A percentile compares a stretch with the other conserved stretches of the same genome.
phyloP scores from a whole-genome alignment of 2,888 invertebrate species.

The Ornithoptera alexandrae region DNA sequence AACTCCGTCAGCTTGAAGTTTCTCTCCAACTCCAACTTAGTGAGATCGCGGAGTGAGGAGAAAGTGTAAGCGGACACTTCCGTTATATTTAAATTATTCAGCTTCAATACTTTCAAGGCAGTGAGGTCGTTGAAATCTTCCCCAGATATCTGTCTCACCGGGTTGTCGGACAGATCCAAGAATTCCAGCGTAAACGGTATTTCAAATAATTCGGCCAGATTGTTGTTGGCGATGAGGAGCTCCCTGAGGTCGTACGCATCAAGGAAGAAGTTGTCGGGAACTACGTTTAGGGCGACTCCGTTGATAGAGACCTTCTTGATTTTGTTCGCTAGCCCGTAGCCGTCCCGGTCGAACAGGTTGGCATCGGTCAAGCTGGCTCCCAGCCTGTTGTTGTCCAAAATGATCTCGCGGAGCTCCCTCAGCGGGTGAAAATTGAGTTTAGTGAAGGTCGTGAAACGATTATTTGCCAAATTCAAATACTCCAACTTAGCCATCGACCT shows the following conservation, averaged over 20 bases:
- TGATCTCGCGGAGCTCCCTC: conserved; percentile 58
- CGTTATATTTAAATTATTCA: conserved; percentile 79
- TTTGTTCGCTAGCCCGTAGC: conserved; percentile 60
- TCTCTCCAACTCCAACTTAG: conserved; percentile 75
- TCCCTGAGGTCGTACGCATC: conserved; percentile 68
- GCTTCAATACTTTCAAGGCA: conserved; percentile 72
- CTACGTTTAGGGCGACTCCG: conserved; percentile 50
- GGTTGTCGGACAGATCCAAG: conserved; percentile 82
- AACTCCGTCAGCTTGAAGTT: conserved; percentile 77
- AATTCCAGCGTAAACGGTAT: conserved; percentile 79
- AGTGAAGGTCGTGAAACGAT: conserved; percentile 60
- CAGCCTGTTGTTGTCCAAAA: conserved; percentile 68
- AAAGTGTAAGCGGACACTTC: conserved; percentile 79
- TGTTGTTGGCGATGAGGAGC: conserved; percentile 76
- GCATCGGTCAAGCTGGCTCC: conserved; percentile 52
- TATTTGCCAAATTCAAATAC: conserved; percentile 68
- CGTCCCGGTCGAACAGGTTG: conserved; percentile 63
- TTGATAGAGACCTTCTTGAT: conserved; percentile 57
- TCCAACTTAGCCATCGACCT: conserved; percentile 58
- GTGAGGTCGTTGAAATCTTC: conserved; percentile 75
- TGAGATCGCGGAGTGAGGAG: conserved; percentile 73
- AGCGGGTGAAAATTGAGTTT: conserved; percentile 63
- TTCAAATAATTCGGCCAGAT: conserved; percentile 74
- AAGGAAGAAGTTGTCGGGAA: conserved; percentile 65
- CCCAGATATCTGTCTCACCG: conserved; percentile 68